These are phyloP conservation scores for Sclerurus mexicanus DNA, from an alignment of 2,113 vertebrate genomes.

Conservation along the genomic window DNA sequence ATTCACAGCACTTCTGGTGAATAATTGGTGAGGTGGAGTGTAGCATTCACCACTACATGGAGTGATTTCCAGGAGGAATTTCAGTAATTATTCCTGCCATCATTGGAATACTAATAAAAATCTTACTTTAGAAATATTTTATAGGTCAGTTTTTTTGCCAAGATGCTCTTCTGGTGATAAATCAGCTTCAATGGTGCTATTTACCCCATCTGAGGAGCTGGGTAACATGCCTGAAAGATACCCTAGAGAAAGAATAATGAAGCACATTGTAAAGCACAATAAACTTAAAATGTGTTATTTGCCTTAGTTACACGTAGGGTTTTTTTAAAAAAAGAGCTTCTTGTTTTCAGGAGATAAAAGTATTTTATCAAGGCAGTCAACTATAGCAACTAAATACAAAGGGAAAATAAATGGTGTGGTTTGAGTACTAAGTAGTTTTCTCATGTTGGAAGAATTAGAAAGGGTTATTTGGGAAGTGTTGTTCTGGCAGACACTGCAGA, in stretches of 20 bases:
- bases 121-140: neutral
- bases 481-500: neutral
- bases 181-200: neutral
- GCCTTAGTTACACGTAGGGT: neutral
- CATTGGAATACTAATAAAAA: slow-evolving; percentile 17
- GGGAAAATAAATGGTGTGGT: neutral
- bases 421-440: neutral
- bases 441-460: neutral
- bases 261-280: neutral
- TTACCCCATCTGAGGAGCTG: neutral
- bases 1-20: slow-evolving; percentile 22
- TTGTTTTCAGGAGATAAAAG: neutral
- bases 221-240: neutral
- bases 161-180: neutral
- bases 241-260: neutral
- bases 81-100: slow-evolving; percentile 33
- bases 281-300: neutral
- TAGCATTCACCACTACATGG: neutral
- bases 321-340: neutral
- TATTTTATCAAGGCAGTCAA: neutral
- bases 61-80: slow-evolving; percentile 50
- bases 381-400: neutral
- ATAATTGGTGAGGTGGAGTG: slow-evolving; percentile 16
- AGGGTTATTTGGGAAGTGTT: neutral
- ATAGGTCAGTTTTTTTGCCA: slow-evolving; percentile 1